Evolutionary conservation across 2,888 invertebrate genomes (phyloP).

Genomic region (Cerceris rybyensis): DNA sequence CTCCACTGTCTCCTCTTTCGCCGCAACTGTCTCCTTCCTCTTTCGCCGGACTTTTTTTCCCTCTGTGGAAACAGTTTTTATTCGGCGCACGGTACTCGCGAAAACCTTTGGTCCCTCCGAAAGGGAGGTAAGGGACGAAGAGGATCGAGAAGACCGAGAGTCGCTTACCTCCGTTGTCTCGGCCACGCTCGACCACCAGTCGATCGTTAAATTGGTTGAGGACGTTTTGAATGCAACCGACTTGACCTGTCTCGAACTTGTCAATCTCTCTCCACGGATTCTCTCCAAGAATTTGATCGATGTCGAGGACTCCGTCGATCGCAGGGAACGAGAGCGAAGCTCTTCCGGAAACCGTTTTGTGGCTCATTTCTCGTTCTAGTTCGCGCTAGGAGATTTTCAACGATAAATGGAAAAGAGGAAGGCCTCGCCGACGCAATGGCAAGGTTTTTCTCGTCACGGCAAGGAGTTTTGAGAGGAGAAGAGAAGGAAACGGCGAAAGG

Average conservation of each 20-base stretch:
- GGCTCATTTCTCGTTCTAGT: conserved; percentile 21
- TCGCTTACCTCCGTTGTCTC: conserved; percentile 11
- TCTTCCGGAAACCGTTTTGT: conserved; percentile 13
- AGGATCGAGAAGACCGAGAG: not conserved
- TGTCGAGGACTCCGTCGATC: conserved; percentile 36
- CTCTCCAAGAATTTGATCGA: conserved; percentile 34
- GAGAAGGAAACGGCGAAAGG: too few species aligned
- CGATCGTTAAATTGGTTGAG: conserved; percentile 38
- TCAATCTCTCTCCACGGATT: conserved; percentile 34
- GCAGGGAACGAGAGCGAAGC: conserved; percentile 36
- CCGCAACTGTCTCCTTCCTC: too few species aligned
- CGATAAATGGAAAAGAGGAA: not conserved
- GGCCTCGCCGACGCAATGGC: too few species aligned
- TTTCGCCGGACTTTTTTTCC: too few species aligned
- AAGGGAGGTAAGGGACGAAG: too few species aligned
- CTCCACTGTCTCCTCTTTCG: too few species aligned
- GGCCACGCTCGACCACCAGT: conserved; percentile 21
- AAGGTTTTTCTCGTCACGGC: too few species aligned
- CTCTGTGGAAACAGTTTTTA: too few species aligned
- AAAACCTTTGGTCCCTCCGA: too few species aligned
- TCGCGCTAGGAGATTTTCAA: not conserved
- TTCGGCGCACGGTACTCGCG: too few species aligned
- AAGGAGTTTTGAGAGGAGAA: too few species aligned
- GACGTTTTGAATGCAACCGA: conserved; percentile 22
- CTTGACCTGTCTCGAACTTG: conserved; percentile 27